Percentiles rank a stretch among this genome's conserved stretches.
phyloP scores from a whole-genome alignment of 2,113 vertebrate species.

The Hippocampus zosterae region DNA sequence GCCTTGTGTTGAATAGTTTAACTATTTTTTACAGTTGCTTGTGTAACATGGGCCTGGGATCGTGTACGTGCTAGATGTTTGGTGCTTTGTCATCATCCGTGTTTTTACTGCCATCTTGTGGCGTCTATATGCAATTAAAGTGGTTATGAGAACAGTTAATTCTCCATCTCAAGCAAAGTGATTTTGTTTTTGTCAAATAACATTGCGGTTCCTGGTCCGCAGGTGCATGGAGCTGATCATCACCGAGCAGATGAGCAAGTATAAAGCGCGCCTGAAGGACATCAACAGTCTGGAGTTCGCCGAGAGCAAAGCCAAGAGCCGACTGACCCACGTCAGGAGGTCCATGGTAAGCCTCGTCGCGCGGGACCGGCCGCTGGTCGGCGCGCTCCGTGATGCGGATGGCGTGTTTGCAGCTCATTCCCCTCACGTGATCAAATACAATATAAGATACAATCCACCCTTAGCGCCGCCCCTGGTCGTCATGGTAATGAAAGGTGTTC shows the following conservation, averaged over 20 bases:
- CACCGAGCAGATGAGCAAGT: slow-evolving; percentile 96
- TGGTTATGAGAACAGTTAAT: background rate
- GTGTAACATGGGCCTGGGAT: no score
- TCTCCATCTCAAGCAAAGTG: background rate
- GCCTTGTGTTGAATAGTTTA: no score
- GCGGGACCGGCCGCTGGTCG: background rate
- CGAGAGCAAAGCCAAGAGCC: slow-evolving; percentile 93
- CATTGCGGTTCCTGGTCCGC: background rate
- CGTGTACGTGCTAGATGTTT: no score
- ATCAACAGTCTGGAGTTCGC: slow-evolving; percentile 97
- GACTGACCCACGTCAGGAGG: slow-evolving; percentile 87
- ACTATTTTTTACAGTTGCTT: no score
- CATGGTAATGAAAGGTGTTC: no score
- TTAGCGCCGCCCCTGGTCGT: no score
- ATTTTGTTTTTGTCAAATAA: background rate
- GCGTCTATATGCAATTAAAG: no score
- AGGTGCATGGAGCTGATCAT: slow-evolving; percentile 94
- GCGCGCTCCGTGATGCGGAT: slow-evolving; percentile 29
- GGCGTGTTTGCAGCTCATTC: slow-evolving; percentile 26
- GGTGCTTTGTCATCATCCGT: no score
- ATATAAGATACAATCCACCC: no score
- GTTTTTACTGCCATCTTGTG: no score
- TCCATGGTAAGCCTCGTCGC: slow-evolving; percentile 84
- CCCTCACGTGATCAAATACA: no score
- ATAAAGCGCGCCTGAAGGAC: slow-evolving; percentile 92